Base-by-base conservation (phyloP, 2,113 vertebrate genomes). In the Chinchilla lanigera region DNA sequence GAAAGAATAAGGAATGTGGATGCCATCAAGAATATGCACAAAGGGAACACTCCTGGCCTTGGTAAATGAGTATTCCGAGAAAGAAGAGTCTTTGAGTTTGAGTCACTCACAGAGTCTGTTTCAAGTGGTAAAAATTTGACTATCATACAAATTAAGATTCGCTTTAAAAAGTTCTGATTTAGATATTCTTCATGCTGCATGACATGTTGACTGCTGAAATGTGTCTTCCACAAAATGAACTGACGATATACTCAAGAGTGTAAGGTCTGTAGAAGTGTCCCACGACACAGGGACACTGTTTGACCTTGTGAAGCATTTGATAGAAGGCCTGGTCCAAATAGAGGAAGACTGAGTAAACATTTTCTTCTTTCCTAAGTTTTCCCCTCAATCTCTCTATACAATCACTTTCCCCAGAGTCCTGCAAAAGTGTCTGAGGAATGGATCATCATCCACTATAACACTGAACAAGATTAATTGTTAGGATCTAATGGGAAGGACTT, bases 321-420 rank as follows among this genome's bases (percentile, higher is more conserved):
- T 44, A 88, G 41, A 81, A 69, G 16, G 11, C 50, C 90, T 60
- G 20, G 84, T 83, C 44, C 22, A 71, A 16, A 86, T 24, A 71
- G 5, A 14, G 17, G 52, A 28, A 61, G 28, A 52, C n/a, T 83
- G 33, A 52, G 0, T 75, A 75, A 58, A 50, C 71, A 35, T 26
- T 84, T 92, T 12, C 78, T 77, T 84, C 83, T 85, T 47, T 30
- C 38, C 33, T 47, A 90, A 80, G 44, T 73, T 54, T 93, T 17
- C 30, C 41, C 35, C 44, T 33, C 7, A 24, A 33, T 47, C 16
- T 58, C 1, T 52, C 63, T 56, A 1, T 41, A 12, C 28, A n/a
- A 3, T 33, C 5, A 38, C 0, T 30, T 0, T 41, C 0, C 6
- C n/a, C 3, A 9, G 5, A 6, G 28, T 33, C 61, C 20, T 35